These are phyloP conservation scores for Venturia canescens DNA, from an alignment of 1,140 invertebrate species.

Conservation along the genomic window DNA sequence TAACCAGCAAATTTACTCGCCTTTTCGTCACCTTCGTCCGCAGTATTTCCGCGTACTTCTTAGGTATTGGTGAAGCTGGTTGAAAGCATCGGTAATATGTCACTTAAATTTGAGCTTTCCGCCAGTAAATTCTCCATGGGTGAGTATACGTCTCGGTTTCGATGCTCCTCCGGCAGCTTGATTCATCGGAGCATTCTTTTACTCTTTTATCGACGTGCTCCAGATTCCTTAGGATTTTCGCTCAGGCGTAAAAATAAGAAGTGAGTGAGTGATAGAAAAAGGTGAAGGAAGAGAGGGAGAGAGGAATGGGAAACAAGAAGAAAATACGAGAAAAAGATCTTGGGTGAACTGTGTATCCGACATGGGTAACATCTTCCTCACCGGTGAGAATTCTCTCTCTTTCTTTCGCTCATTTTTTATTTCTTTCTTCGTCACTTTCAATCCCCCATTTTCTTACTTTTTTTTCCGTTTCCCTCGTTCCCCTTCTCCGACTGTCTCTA, in stretches of 20 bases:
- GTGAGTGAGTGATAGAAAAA: not conserved
- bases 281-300: not conserved
- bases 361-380: constrained; percentile 31
- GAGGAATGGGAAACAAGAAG: not conserved
- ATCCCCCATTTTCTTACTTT: no score
- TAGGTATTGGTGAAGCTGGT: not conserved
- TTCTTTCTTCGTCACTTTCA: not conserved
- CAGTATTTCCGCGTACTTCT: not conserved
- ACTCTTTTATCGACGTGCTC: constrained; percentile 54
- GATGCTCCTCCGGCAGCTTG: constrained; percentile 35
- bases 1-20: no score
- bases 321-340: constrained; percentile 10
- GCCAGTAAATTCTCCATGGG: constrained; percentile 5
- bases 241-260: constrained; percentile 2
- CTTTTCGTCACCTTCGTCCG: constrained; percentile 3
- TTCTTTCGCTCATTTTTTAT: not conserved
- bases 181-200: constrained; percentile 51
- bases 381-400: constrained; percentile 5
- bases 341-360: constrained; percentile 46
- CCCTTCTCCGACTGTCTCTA: no score
- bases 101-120: constrained; percentile 57
- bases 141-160: constrained; percentile 28
- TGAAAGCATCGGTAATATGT: constrained; percentile 30
- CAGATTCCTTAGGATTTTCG: constrained; percentile 46
- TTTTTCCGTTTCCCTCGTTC: no score